A percentile compares a stretch with the other conserved stretches of the same genome.
Evolutionary conservation across 1,140 invertebrate species (phyloP).

Genomic region (Ceratosolen fusciceps): DNA sequence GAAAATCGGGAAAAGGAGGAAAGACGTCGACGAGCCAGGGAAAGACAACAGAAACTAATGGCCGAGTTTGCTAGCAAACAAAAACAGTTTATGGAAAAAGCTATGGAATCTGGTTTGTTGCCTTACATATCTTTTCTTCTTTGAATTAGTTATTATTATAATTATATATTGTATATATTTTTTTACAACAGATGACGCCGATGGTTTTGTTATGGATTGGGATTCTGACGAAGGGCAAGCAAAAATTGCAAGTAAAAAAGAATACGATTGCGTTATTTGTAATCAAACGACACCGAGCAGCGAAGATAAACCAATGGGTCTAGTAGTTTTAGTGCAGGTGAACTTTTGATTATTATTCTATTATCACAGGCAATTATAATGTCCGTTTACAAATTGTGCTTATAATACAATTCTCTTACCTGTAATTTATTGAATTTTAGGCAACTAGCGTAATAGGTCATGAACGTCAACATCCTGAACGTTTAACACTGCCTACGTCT

Average conservation of each 20-base stretch:
- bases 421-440: conserved; percentile 66
- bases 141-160: neutral
- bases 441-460: conserved; percentile 87
- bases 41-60: conserved; percentile 93
- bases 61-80: conserved; percentile 92
- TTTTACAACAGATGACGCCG: conserved; percentile 69
- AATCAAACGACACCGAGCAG: conserved; percentile 89
- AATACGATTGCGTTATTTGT: conserved; percentile 97
- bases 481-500: conserved; percentile 76
- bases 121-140: neutral
- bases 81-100: conserved; percentile 91
- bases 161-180: neutral
- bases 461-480: conserved; percentile 75
- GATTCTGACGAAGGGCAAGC: conserved; percentile 74
- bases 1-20: conserved; percentile 85
- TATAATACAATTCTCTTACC: too few relatives aligned
- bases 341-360: conserved; percentile 45
- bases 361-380: neutral
- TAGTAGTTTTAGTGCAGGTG: conserved; percentile 89
- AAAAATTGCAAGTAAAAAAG: conserved; percentile 75
- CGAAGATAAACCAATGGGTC: conserved; percentile 88
- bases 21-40: conserved; percentile 85
- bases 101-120: conserved; percentile 78
- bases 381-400: too few relatives aligned
- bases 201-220: conserved; percentile 77